Conservation (phyloP, 2,113 vertebrate genomes). For the Phodopus roborovskii region DNA sequence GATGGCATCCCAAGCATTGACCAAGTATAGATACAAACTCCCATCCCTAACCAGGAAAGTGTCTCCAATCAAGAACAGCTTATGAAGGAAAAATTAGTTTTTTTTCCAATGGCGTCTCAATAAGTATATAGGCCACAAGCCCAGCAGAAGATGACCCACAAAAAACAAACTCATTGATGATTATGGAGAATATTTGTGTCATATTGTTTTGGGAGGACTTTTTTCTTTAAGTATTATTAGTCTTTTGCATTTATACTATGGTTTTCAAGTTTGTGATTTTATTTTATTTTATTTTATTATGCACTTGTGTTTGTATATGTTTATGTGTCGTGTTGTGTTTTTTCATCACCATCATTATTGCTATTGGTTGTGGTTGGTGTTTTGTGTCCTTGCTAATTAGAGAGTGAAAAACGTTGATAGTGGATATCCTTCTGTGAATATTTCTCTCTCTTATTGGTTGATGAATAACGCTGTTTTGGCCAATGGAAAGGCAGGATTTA, state of each 20-base stretch:
- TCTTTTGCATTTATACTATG: neutral
- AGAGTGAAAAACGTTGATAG: neutral
- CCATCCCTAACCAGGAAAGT: neutral
- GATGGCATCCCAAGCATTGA: accelerated
- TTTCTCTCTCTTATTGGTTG: no score
- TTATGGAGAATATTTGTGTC: neutral
- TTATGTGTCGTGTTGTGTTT: neutral
- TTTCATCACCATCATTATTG: neutral
- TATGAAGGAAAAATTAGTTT: no score
- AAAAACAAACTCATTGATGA: neutral
- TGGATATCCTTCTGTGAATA: no score
- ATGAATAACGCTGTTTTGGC: no score
- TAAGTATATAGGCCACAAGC: neutral
- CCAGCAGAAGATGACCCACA: neutral
- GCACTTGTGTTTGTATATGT: neutral
- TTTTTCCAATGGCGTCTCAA: neutral
- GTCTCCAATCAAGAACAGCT: neutral
- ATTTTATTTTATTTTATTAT: neutral
- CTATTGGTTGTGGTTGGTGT: neutral
- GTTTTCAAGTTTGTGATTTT: neutral
- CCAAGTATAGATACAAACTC: neutral
- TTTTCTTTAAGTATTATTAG: neutral
- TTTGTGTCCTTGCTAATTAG: neutral
- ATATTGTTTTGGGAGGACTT: neutral
- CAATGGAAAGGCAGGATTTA: no score